These are phyloP conservation scores for Acronicta aceris DNA, from an alignment of 2,888 invertebrate genomes.

Conservation along the genomic window DNA sequence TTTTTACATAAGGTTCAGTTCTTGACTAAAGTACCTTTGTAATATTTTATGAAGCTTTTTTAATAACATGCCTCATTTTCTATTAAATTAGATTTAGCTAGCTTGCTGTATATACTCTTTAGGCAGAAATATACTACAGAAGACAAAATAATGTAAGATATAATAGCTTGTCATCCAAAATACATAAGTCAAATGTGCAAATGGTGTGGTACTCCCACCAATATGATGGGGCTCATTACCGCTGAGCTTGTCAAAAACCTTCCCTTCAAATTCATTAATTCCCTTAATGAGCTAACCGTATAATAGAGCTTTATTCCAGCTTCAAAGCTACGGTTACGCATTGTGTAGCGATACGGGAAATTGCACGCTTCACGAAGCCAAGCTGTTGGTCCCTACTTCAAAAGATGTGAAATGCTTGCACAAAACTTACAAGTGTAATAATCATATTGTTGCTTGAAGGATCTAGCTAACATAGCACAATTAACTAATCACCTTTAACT, in stretches of 20 bases:
- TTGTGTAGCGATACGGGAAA: conserved; percentile 72
- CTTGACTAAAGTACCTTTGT: background rate
- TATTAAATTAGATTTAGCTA: too few relatives aligned
- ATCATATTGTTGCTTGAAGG: conserved; percentile 33
- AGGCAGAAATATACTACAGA: background rate
- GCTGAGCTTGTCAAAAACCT: conserved; percentile 69
- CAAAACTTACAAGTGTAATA: conserved; percentile 10
- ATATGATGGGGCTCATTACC: conserved; percentile 70
- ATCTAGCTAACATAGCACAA: conserved; percentile 34
- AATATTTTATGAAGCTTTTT: too few relatives aligned
- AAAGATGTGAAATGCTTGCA: conserved; percentile 26
- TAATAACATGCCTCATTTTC: too few relatives aligned
- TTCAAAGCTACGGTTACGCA: conserved; percentile 68
- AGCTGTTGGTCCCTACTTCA: conserved; percentile 58
- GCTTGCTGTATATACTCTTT: too few relatives aligned
- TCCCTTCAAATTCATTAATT: conserved; percentile 78
- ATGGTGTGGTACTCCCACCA: conserved; percentile 57
- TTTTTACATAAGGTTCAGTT: background rate
- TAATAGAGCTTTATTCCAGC: conserved; percentile 79
- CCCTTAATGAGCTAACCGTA: conserved; percentile 79
- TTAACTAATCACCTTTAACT: conserved; percentile 38
- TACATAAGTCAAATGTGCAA: conserved; percentile 17
- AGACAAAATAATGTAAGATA: conserved; percentile 2
- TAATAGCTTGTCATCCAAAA: background rate
- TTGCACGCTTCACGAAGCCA: conserved; percentile 65